Percentiles rank a stretch among this genome's conserved stretches.
Evolutionary conservation across 2,113 vertebrate genomes (phyloP).

Genomic region (Cebidichthys violaceus): DNA sequence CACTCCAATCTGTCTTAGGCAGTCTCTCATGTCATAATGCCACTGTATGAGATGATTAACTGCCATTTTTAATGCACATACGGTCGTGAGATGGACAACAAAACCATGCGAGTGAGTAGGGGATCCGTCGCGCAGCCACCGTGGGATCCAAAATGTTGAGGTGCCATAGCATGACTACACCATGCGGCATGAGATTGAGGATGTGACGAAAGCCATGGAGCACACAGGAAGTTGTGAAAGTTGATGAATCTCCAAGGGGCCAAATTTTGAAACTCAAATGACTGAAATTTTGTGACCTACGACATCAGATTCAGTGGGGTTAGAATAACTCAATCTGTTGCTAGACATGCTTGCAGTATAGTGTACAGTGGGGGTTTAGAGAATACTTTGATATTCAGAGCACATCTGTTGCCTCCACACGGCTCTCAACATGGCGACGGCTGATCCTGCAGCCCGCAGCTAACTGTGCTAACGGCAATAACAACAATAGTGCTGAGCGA

Average conservation of each 20-base stretch:
- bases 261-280: not conserved
- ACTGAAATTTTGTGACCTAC: not conserved
- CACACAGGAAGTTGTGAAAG: not conserved
- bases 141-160: not conserved
- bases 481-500: no score
- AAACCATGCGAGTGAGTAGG: not conserved
- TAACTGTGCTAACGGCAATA: no score
- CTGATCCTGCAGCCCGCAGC: no score
- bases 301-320: not conserved
- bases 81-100: constrained; percentile 25
- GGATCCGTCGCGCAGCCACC: not conserved
- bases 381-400: no score
- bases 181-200: not conserved
- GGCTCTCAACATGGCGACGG: no score
- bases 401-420: no score
- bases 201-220: not conserved
- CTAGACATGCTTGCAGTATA: no score
- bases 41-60: constrained; percentile 53
- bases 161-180: not conserved
- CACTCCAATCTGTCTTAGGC: constrained; percentile 42
- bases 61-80: constrained; percentile 51
- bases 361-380: no score
- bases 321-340: no score
- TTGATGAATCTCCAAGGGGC: not conserved
- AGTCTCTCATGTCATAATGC: constrained; percentile 36